A percentile compares a stretch with the other conserved stretches of the same genome.
phyloP scores from a whole-genome alignment of 2,888 invertebrate genomes.

The Micoletzkya japonica region DNA sequence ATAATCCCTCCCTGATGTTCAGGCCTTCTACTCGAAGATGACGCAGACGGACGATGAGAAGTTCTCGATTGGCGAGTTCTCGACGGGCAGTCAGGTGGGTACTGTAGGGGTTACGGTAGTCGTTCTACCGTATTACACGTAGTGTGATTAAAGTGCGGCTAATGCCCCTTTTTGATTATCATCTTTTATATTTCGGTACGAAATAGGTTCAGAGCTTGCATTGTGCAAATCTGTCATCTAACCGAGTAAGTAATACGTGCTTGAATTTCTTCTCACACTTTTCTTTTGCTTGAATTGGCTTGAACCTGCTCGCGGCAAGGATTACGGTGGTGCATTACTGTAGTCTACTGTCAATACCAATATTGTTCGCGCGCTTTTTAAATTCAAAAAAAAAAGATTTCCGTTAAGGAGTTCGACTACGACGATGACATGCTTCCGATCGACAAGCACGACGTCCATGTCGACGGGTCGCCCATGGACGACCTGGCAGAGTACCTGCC shows the following conservation, averaged over 20 bases:
- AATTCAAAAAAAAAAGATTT: slow-evolving; percentile 7
- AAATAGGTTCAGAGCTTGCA: too few species aligned
- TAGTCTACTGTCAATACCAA: background rate
- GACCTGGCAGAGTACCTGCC: slow-evolving; percentile 71
- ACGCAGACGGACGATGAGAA: slow-evolving; percentile 63
- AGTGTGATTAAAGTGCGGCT: too few species aligned
- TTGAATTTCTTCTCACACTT: too few species aligned
- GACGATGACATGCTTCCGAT: slow-evolving; percentile 54
- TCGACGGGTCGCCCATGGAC: slow-evolving; percentile 50
- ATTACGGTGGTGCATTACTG: background rate
- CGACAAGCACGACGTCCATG: slow-evolving; percentile 34
- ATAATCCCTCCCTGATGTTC: too few species aligned
- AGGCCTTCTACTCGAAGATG: slow-evolving; percentile 60
- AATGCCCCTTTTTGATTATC: background rate
- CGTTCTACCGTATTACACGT: too few species aligned
- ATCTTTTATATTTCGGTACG: too few species aligned
- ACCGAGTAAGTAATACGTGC: too few species aligned
- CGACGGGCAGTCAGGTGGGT: slow-evolving; percentile 41
- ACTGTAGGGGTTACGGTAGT: too few species aligned
- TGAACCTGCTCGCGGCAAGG: too few species aligned
- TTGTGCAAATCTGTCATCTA: too few species aligned
- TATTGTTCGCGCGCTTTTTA: background rate
- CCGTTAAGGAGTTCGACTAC: slow-evolving; percentile 54
- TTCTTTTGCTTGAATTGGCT: too few species aligned
- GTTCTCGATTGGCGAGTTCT: slow-evolving; percentile 55